Conservation (phyloP, 2,888 invertebrate genomes). For the Aphelenchoides bicaudatus region DNA sequence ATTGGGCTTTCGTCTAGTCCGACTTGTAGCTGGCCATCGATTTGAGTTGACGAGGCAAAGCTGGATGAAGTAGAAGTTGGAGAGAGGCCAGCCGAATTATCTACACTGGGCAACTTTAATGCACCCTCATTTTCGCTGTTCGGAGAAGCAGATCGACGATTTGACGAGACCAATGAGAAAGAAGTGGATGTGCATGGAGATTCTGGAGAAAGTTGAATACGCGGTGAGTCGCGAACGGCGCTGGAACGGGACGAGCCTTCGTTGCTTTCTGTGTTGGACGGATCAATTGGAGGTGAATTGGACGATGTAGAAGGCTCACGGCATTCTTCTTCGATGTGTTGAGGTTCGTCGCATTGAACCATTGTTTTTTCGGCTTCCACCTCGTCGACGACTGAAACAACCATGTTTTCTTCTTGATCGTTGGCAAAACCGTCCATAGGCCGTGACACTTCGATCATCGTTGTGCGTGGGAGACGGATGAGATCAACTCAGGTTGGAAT, state of each 20-base stretch:
- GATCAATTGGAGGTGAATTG: background rate
- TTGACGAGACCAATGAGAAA: background rate
- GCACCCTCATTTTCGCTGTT: background rate
- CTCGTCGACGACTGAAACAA: no score
- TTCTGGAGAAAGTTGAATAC: conserved; percentile 17
- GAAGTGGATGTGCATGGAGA: conserved; percentile 16
- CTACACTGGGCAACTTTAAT: background rate
- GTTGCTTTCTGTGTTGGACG: conserved; percentile 1
- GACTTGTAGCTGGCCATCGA: conserved; percentile 1
- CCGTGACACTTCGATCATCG: no score
- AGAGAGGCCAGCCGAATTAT: conserved; percentile 9
- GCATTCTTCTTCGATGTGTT: no score
- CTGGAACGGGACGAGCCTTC: background rate
- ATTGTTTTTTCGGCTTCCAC: no score
- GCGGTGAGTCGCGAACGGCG: conserved; percentile 15
- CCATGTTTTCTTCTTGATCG: no score
- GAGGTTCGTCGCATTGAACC: no score
- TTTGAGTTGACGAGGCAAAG: background rate
- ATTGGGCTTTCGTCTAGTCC: background rate
- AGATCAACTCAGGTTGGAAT: no score
- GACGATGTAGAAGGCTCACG: background rate
- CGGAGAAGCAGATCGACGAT: background rate
- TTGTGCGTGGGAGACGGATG: no score
- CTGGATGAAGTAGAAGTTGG: conserved; percentile 10
- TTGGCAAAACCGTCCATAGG: no score